Base-by-base conservation (phyloP, 92 coral and sea anemone genomes). In the Montipora capitata region DNA sequence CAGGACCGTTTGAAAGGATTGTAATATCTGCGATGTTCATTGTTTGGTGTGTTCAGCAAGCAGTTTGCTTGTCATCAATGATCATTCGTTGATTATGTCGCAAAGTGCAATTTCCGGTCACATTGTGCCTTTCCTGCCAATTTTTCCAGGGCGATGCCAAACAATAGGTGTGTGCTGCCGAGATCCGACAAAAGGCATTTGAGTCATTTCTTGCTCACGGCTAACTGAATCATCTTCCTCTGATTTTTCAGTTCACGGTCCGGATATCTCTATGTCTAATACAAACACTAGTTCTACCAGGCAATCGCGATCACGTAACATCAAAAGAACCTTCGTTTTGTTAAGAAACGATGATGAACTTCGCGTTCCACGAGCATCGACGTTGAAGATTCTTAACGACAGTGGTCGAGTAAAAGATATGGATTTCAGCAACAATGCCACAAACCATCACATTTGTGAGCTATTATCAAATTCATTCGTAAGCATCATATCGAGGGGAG, bases 401-500 rank as follows among this genome's bases (percentile, higher is more conserved):
- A 70, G 48, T 70, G 76, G 76, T 35, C 45, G 76, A 39, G 48
- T 70, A 4, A 70, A 40, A 70, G 76, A 70, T 8, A n/a, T 70
- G 5, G 76, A 70, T 10, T 70, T 70, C 76, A 70, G 76, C 49
- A 70, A 70, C 54, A 70, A 70, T 39, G 76, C 76, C 76, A 70
- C 76, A 35, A 70, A 38, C 76, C 76, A 70, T 4, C 76, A 70
- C 41, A 70, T 70, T 39, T 4, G 76, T 7, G 76, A 70, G n/a
- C 15, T 61, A 14, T 16, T 61, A 61, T 61, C 67, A 61, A 61
- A 61, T 61, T 61, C 67, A 2, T 61, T 61, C 35, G 7, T 27
- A 27, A 61, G n/a, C 67, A 4, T 61, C 67, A 20, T 61, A 61
- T 61, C 67, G 4, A 15, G 2, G 67, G 67, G n/a, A 27, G 67